phyloP scores from a whole-genome alignment of 2,888 invertebrate genomes.

The Athalia rosae region DNA sequence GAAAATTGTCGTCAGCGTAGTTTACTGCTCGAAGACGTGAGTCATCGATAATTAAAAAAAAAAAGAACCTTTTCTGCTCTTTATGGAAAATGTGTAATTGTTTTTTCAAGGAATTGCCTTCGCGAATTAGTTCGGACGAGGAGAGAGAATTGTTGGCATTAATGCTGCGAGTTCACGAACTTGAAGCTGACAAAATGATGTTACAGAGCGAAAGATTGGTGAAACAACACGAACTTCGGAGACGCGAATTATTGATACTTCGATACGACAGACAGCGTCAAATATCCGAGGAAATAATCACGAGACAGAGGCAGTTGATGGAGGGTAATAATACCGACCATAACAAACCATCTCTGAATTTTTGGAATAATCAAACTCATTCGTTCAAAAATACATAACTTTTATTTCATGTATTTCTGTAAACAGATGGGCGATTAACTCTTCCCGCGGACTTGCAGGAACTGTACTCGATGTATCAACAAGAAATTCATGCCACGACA shows the following conservation, averaged over 20 bases:
- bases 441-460: constrained; percentile 86
- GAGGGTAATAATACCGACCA: constrained; percentile 79
- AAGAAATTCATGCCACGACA: constrained; percentile 90
- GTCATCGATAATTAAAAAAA: constrained; percentile 53
- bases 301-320: constrained; percentile 88
- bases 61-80: background rate
- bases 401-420: constrained; percentile 37
- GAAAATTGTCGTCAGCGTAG: constrained; percentile 87
- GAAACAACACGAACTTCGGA: constrained; percentile 89
- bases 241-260: constrained; percentile 88
- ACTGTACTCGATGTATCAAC: constrained; percentile 88
- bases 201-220: constrained; percentile 91
- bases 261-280: constrained; percentile 89
- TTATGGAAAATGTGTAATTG: constrained; percentile 1
- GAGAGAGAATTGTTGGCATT: constrained; percentile 92
- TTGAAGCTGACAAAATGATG: constrained; percentile 96
- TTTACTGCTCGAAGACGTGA: constrained; percentile 88
- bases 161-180: constrained; percentile 93
- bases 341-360: background rate
- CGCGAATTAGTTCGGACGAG: constrained; percentile 89
- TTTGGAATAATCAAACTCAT: background rate
- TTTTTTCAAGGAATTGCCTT: constrained; percentile 83
- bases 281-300: constrained; percentile 93
- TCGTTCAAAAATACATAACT: constrained; percentile 4
- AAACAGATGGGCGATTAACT: constrained; percentile 80